Base-by-base conservation (phyloP, 2,113 vertebrate species). In the Todiramphus chloris region DNA sequence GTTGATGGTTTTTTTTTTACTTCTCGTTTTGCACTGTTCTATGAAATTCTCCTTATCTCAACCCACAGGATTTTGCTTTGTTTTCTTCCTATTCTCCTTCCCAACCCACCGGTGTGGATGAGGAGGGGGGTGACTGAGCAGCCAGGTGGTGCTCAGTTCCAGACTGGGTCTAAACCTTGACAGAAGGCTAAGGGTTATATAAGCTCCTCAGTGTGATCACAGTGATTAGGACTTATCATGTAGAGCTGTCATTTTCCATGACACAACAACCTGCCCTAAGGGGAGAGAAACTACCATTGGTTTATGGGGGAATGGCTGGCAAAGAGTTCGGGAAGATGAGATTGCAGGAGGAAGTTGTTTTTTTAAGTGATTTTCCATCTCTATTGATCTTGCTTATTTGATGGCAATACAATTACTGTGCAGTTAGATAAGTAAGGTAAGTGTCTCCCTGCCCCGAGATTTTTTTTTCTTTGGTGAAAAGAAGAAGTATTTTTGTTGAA, bases 371-470 rank as follows among this genome's bases (percentile, higher is more conserved):
- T 4, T 83, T 89, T 74, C 64, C 21, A 63, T 44, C 35, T 86
- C n/a, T 56, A 55, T 5, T 9, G 14, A 11, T 41, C 11, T 55
- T 72, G 16, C 12, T 56, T 89, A 37, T 59, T 92, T 81, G 67
- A 33, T 51, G n/a, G n/a, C 19, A 75, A 43, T 39, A 37, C 14
- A 7, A 2, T 82, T 82, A 64, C 12, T 23, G 6, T 4, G 25
- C 7, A 74, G 11, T 63, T 62, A 88, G 53, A 63, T 15, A 62
- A 84, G 24, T 25, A 69, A 78, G 28, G 24, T 24, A 72, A 83
- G 16, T 0, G 1, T 7, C 25, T 19, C 10, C 14, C 20, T 51
- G 11, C 10, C 13, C 15, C 0, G 0, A 55, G 13, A 33, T 48
- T 8, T 24, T 44, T 48, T 56, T 10, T 16, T 30, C 46, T 41